These are phyloP conservation scores for Boloria selene DNA, from an alignment of 2,888 invertebrate genomes.

Conservation along the genomic window DNA sequence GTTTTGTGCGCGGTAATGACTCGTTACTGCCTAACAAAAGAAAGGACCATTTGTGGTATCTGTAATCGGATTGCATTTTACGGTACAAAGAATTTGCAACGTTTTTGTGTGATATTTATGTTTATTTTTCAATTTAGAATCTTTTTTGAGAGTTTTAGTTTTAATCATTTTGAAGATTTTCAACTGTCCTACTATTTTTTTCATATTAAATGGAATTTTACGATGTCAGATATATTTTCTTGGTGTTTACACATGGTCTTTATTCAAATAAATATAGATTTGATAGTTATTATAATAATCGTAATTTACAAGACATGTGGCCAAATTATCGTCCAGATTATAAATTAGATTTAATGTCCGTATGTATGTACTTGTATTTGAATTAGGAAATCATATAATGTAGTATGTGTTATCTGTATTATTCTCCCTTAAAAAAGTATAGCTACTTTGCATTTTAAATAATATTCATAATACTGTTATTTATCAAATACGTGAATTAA, in stretches of 20 bases:
- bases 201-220: conserved; percentile 21
- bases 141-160: conserved; percentile 5
- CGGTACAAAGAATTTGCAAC: conserved; percentile 69
- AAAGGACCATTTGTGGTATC: conserved; percentile 49
- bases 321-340: conserved; percentile 78
- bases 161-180: background rate
- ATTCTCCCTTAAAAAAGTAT: conserved; percentile 11
- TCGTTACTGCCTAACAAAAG: conserved; percentile 30
- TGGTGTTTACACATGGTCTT: conserved; percentile 40
- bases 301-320: conserved; percentile 65
- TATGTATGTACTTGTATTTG: conserved; percentile 35
- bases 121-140: conserved; percentile 8
- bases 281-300: conserved; percentile 36
- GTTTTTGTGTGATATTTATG: conserved; percentile 38
- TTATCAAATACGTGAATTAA: too few relatives aligned
- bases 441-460: background rate
- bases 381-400: conserved; percentile 23
- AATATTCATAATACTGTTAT: too few relatives aligned
- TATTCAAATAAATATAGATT: conserved; percentile 32
- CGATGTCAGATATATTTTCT: conserved; percentile 53
- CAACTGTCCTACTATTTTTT: background rate
- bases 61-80: conserved; percentile 68
- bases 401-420: conserved; percentile 4
- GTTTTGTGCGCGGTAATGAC: conserved; percentile 26
- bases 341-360: conserved; percentile 46